Conservation (phyloP, 1,140 invertebrate genomes). For the Octopus sinensis region DNA sequence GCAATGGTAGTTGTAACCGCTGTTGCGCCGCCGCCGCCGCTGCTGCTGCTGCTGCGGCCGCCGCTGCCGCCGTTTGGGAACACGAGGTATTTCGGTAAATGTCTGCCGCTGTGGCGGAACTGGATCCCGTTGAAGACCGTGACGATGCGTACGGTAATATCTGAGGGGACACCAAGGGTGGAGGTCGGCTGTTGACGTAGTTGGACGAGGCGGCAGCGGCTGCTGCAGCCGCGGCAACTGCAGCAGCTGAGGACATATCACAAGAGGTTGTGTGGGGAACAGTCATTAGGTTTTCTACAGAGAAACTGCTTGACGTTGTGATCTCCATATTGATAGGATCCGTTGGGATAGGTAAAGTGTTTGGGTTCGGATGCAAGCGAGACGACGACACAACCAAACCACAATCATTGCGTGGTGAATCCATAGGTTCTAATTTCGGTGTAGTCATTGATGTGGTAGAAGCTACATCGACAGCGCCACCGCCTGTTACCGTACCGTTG, state of each 20-base stretch:
- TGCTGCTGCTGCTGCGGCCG: conserved; percentile 18
- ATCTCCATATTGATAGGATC: conserved; percentile 30
- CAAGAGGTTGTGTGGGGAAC: conserved; percentile 33
- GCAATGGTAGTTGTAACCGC: conserved; percentile 31
- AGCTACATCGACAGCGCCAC: not conserved
- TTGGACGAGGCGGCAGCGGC: conserved; percentile 31
- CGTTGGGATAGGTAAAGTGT: conserved; percentile 35
- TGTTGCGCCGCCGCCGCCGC: not conserved
- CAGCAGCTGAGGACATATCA: conserved; percentile 33
- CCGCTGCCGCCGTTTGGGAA: conserved; percentile 30
- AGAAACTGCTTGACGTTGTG: conserved; percentile 42
- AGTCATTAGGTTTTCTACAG: conserved; percentile 51
- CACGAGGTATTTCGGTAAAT: conserved; percentile 41
- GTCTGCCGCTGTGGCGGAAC: conserved; percentile 22
- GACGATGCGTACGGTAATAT: conserved; percentile 39
- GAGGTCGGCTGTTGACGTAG: conserved; percentile 35
- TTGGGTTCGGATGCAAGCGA: conserved; percentile 24
- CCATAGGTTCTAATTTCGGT: conserved; percentile 41
- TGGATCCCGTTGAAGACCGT: conserved; percentile 17
- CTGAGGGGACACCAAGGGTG: conserved; percentile 39
- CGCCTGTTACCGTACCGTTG: not conserved
- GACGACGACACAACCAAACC: conserved; percentile 17
- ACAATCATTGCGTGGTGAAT: conserved; percentile 35
- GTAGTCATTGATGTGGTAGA: not conserved
- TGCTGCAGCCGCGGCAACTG: conserved; percentile 31